These are phyloP conservation scores for Coptodon rendalli DNA, from an alignment of 2,113 vertebrate genomes.

Conservation along the genomic window DNA sequence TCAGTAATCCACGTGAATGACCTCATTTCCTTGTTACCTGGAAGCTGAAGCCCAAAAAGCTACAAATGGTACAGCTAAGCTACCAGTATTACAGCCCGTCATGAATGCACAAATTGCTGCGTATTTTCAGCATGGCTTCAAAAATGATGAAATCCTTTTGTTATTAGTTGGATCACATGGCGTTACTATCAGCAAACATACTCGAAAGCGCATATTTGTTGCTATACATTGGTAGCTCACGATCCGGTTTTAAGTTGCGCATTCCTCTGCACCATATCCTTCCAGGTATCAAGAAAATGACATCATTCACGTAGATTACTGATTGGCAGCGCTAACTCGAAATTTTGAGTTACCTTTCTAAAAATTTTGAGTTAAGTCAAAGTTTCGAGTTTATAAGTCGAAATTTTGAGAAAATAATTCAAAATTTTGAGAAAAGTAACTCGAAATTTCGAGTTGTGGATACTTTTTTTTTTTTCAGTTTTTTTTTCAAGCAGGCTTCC, in stretches of 20 bases:
- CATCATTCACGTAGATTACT: background rate
- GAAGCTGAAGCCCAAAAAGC: background rate
- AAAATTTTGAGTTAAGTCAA: background rate
- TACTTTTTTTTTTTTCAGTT: fast-evolving
- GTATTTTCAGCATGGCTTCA: background rate
- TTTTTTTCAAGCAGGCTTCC: background rate
- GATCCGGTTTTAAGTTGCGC: background rate
- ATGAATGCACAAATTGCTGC: background rate
- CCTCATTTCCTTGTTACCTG: fast-evolving
- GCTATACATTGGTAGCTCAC: background rate
- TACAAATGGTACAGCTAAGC: background rate
- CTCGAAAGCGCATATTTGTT: background rate
- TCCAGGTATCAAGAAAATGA: background rate
- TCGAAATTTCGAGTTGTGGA: fast-evolving
- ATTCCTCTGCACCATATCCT: background rate
- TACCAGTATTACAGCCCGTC: background rate
- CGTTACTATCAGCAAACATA: background rate
- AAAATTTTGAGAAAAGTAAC: background rate
- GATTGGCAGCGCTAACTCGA: background rate
- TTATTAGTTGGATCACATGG: background rate
- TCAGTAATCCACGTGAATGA: fast-evolving
- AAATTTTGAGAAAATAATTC: background rate
- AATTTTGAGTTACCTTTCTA: background rate
- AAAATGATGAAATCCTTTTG: background rate
- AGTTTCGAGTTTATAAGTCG: background rate